Evolutionary conservation across 1,140 invertebrate species (phyloP), one percentile per base, ranked within the genome.

Genomic region (Bombus polaris): DNA sequence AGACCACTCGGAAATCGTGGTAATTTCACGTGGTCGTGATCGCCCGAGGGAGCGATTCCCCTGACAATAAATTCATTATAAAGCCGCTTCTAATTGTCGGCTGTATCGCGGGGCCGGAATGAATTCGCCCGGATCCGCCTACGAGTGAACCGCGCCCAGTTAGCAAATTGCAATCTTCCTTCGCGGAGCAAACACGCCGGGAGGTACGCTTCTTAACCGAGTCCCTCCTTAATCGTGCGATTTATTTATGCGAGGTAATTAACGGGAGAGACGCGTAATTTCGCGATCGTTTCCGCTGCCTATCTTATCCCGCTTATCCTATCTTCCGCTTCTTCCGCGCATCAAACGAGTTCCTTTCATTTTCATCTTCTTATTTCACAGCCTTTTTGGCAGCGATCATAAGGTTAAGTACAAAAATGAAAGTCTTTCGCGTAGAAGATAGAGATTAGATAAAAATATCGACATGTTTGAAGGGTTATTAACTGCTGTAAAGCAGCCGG

Each of bases 111-210:
- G 59, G 71, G 57, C 53, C 74, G 86, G 78, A 89, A 89, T 89
- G 85, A 89, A 89, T 89, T 87, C 88, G 53, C 81, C 42, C 12
- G 66, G 88, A 80, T 87, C 88, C 80, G 86, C 88, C 85, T 84
- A 87, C 85, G 85, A 83, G 71, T 70, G 78, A 90, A 81, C 88
- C 85, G 72, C 78, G 68, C 88, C 74, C 85, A 72, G 78, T 75
- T 90, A 75, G 81, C 84, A 90, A 90, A 90, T 90, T 89, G 85
- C 88, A 89, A 87, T 90, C 88, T 87, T 90, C 88, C 78, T 62
- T 78, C 59, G 66, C 77, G 76, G 72, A 73, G 86, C 86, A 90
- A 90, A 90, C 88, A 89, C 86, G 85, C 87, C 85, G 66, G 78
- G 74, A 82, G 78, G 85, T 89, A 87, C 44, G 53, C 88, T 87